These are phyloP conservation scores for Atherinosoma microstoma DNA, from an alignment of 2,797 vertebrate genomes.

Conservation along the genomic window DNA sequence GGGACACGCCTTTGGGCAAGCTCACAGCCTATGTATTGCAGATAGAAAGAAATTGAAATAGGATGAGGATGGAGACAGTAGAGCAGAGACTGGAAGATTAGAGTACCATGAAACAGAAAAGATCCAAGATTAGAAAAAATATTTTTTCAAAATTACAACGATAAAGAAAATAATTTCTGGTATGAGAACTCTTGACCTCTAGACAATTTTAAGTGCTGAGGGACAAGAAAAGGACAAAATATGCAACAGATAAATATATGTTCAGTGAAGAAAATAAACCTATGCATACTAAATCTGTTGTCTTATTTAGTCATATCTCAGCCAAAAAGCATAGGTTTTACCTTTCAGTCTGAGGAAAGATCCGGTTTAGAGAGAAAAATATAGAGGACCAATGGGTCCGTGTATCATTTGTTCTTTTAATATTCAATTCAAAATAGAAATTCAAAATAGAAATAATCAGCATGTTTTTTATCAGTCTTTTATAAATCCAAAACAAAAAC, in stretches of 20 bases:
- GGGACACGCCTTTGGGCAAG: constrained; percentile 62
- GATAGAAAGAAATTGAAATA: constrained; percentile 70
- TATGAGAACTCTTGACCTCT: constrained; percentile 6
- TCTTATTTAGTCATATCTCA: constrained; percentile 14
- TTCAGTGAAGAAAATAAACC: constrained; percentile 24
- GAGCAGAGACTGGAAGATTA: constrained; percentile 53
- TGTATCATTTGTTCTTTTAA: too few relatives aligned
- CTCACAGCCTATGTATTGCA: constrained; percentile 59
- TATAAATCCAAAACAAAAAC: too few relatives aligned
- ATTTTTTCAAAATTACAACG: constrained; percentile 25
- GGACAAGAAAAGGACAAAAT: not conserved
- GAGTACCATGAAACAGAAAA: constrained; percentile 58
- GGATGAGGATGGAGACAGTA: constrained; percentile 55
- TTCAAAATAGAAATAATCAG: too few relatives aligned
- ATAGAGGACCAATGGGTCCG: too few relatives aligned
- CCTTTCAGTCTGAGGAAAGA: not conserved
- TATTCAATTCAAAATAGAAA: too few relatives aligned
- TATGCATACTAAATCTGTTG: constrained; percentile 6
- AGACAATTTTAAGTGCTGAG: not conserved
- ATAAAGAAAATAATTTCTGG: constrained; percentile 29
- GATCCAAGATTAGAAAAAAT: constrained; percentile 55
- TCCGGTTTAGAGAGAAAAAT: not conserved
- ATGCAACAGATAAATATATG: constrained; percentile 10
- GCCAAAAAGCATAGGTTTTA: not conserved
- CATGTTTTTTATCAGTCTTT: too few relatives aligned